Conservation (phyloP, 2,113 vertebrate species). For the Gambusia affinis region DNA sequence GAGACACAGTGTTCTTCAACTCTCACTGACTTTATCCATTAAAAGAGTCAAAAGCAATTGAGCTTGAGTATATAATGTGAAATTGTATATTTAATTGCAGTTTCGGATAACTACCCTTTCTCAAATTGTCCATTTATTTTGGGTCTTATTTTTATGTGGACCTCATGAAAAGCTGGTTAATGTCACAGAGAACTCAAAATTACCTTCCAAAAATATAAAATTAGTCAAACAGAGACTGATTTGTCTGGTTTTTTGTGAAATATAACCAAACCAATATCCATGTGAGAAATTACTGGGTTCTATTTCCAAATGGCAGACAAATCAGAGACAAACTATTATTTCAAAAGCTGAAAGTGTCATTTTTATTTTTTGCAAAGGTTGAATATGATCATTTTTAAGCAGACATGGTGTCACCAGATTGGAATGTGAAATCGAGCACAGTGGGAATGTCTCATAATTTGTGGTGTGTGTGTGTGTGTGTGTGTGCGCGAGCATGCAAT, state of each 20-base stretch:
- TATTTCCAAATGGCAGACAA: slow-evolving; percentile 31
- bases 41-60: slow-evolving; percentile 55
- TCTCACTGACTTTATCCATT: slow-evolving; percentile 23
- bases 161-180: slow-evolving; percentile 25
- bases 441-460: slow-evolving; percentile 69
- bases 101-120: slow-evolving; percentile 30
- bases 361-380: slow-evolving; percentile 54
- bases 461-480: slow-evolving; percentile 36
- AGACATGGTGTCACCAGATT: slow-evolving; percentile 80
- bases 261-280: slow-evolving; percentile 11
- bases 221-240: slow-evolving; percentile 27
- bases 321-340: slow-evolving; percentile 52
- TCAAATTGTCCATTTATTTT: slow-evolving; percentile 30
- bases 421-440: slow-evolving; percentile 77
- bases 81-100: slow-evolving; percentile 54
- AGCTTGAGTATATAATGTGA: slow-evolving; percentile 41
- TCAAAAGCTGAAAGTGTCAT: slow-evolving; percentile 54
- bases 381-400: slow-evolving; percentile 77
- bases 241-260: slow-evolving; percentile 9
- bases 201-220: slow-evolving; percentile 1
- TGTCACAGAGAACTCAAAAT: slow-evolving; percentile 36
- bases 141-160: slow-evolving; percentile 18
- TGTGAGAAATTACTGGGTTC: slow-evolving; percentile 16
- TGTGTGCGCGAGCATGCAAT: slow-evolving; percentile 34
- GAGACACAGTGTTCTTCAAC: slow-evolving; percentile 19